Conservation (phyloP, 2,888 invertebrate species). For the Girardia tigrina region DNA sequence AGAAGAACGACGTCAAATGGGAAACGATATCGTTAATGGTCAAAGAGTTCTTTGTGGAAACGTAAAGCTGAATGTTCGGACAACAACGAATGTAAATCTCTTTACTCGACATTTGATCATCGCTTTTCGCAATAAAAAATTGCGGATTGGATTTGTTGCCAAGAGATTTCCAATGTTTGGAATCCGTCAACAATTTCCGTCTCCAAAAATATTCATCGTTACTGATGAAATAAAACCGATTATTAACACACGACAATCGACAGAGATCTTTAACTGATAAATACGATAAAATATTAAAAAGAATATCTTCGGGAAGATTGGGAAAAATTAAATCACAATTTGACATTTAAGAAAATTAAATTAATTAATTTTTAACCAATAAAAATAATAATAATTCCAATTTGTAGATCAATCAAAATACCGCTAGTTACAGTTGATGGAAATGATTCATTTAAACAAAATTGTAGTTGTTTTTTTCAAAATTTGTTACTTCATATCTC, state of each 20-base stretch:
- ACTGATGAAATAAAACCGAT: slow-evolving; percentile 16
- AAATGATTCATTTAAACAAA: too few relatives aligned
- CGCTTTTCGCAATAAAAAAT: not conserved
- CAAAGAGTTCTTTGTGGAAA: not conserved
- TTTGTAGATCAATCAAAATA: too few relatives aligned
- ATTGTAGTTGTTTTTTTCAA: too few relatives aligned
- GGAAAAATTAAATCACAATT: not conserved
- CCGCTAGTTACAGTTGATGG: too few relatives aligned
- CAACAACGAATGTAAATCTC: slow-evolving; percentile 32
- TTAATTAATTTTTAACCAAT: too few relatives aligned
- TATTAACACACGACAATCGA: not conserved
- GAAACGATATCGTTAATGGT: not conserved
- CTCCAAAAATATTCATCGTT: slow-evolving; percentile 32
- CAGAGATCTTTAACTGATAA: slow-evolving; percentile 20
- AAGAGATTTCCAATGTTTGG: slow-evolving; percentile 11
- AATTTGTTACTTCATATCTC: too few relatives aligned
- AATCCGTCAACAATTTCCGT: slow-evolving; percentile 9
- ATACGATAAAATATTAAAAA: slow-evolving; percentile 27
- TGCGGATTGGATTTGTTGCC: slow-evolving; percentile 27
- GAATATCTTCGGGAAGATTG: slow-evolving; percentile 27
- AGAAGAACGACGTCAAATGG: not conserved
- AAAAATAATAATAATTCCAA: too few relatives aligned
- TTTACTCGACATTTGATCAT: not conserved
- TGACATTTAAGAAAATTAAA: too few relatives aligned
- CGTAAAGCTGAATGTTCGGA: slow-evolving; percentile 19